Conservation (phyloP, 2,113 vertebrate genomes). For the Hippopotamus amphibius region DNA sequence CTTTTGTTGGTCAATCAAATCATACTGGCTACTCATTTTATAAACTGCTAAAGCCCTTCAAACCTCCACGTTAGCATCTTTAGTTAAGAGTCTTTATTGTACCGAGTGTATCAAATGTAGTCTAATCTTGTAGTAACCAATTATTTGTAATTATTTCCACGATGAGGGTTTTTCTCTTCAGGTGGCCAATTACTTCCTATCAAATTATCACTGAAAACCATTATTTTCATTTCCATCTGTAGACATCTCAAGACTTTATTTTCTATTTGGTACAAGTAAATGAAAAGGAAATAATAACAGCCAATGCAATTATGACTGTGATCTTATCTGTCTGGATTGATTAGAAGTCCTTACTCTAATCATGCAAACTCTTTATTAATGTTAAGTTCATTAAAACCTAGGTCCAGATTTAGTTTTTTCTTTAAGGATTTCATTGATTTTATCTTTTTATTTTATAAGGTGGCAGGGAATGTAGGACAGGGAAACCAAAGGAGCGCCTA, state of each 20-base stretch:
- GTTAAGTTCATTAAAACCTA: constrained; percentile 75
- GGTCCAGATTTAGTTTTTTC: constrained; percentile 37
- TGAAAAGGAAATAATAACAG: constrained; percentile 81
- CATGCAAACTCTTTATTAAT: constrained; percentile 76
- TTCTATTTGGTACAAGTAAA: constrained; percentile 76
- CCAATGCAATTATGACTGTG: constrained; percentile 76
- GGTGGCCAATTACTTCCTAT: constrained; percentile 83
- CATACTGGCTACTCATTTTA: background rate
- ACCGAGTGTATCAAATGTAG: constrained; percentile 67
- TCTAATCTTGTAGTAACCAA: constrained; percentile 77
- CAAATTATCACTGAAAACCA: constrained; percentile 81
- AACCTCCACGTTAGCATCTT: background rate
- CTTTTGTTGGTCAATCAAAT: background rate
- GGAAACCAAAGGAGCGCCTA: background rate
- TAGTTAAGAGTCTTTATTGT: constrained; percentile 76
- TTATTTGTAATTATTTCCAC: constrained; percentile 81
- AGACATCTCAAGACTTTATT: constrained; percentile 79
- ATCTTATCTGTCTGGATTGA: constrained; percentile 80
- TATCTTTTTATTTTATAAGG: background rate
- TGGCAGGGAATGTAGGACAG: background rate
- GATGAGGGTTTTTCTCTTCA: constrained; percentile 80
- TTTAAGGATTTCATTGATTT: constrained; percentile 50
- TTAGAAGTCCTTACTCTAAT: constrained; percentile 78
- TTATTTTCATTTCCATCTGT: constrained; percentile 82
- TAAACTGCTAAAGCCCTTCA: background rate